Evolutionary conservation across 2,797 vertebrate genomes (phyloP).

Genomic region (Odontamblyopus lacepedii): DNA sequence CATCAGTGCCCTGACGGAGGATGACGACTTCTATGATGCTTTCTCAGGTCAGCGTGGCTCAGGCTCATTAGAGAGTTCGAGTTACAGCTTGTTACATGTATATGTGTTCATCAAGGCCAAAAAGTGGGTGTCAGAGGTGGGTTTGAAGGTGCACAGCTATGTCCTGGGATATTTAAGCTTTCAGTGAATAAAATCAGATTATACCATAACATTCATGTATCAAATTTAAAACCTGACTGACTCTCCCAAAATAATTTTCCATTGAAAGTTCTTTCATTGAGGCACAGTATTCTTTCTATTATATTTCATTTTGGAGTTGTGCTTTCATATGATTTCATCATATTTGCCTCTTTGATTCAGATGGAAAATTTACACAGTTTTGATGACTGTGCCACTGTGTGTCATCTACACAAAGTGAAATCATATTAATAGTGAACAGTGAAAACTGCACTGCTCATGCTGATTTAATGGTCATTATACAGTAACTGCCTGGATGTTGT

Average conservation of each 20-base stretch:
- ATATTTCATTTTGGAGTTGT: too few species aligned
- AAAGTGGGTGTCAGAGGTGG: not conserved
- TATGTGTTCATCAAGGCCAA: too few species aligned
- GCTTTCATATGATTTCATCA: too few species aligned
- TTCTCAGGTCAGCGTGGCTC: constrained; percentile 83
- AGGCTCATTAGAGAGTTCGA: too few species aligned
- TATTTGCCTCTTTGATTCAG: too few species aligned
- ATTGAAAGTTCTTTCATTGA: not conserved
- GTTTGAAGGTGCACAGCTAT: not conserved
- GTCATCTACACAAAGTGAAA: not conserved
- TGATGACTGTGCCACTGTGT: not conserved
- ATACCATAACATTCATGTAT: not conserved
- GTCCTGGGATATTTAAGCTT: not conserved
- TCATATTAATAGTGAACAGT: not conserved
- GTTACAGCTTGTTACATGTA: too few species aligned
- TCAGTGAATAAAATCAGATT: not conserved
- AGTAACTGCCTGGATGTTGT: not conserved
- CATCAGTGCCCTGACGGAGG: constrained; percentile 81
- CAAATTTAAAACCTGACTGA: not conserved
- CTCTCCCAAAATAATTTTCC: not conserved
- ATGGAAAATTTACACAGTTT: too few species aligned
- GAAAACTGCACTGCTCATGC: not conserved
- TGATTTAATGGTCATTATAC: not conserved
- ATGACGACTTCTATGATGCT: constrained; percentile 92
- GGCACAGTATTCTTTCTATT: too few species aligned